Percentiles rank a stretch among this genome's conserved stretches.
Evolutionary conservation across 2,113 vertebrate genomes (phyloP).

Genomic region (Pithys albifrons): DNA sequence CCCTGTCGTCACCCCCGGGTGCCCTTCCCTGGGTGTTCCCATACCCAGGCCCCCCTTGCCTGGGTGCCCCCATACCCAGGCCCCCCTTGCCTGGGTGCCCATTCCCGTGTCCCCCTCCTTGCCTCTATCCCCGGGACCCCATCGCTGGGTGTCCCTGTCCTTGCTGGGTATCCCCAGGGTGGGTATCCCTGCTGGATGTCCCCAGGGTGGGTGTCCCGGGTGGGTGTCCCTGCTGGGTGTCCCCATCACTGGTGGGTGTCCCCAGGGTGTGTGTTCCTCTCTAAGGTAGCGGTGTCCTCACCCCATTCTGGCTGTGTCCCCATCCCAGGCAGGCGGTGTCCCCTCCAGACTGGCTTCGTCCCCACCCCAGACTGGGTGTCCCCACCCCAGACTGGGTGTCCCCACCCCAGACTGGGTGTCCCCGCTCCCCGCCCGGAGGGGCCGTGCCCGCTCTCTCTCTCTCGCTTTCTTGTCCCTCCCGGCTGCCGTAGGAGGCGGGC

Average conservation of each 20-base stretch:
- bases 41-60: neutral
- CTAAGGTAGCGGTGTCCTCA: too few species aligned
- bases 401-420: too few species aligned
- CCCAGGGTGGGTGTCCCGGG: too few species aligned
- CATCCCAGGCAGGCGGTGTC: too few species aligned
- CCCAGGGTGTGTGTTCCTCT: neutral
- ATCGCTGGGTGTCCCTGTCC: rapidly evolving
- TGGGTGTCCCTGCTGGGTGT: neutral
- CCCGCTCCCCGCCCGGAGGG: too few species aligned
- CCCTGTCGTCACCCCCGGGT: neutral
- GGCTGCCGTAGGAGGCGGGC: too few species aligned
- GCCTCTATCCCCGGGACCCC: neutral
- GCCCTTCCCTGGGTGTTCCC: neutral
- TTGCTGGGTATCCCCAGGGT: neutral
- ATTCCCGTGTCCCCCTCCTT: neutral
- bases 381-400: too few species aligned
- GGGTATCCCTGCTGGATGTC: neutral
- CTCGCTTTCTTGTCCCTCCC: too few species aligned
- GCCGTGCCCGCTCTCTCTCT: too few species aligned
- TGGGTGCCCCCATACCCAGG: neutral
- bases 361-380: too few species aligned
- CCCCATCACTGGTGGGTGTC: neutral
- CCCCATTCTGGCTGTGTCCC: too few species aligned
- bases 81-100: neutral
- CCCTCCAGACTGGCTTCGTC: too few species aligned